phyloP scores from a whole-genome alignment of 1,140 invertebrate genomes.

The Drosophila rufa region DNA sequence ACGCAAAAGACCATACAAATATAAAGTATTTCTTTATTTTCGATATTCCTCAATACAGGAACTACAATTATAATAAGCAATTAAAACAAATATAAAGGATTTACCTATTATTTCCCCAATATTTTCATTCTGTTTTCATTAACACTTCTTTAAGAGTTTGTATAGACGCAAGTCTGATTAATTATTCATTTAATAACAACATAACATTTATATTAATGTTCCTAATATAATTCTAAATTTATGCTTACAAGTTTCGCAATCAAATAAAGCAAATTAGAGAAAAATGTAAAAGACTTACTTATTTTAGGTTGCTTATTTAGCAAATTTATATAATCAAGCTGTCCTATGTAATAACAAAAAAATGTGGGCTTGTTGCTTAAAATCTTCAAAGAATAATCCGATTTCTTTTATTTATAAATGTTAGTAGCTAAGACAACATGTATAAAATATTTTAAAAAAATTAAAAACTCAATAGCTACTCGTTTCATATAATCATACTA shows the following conservation, averaged over 20 bases:
- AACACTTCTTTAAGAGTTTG: no score
- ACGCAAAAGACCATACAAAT: no score
- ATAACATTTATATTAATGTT: no score
- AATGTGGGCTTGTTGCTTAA: background rate
- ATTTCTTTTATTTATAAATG: background rate
- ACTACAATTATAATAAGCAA: no score
- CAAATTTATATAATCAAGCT: background rate
- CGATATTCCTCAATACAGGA: no score
- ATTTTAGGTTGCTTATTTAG: background rate
- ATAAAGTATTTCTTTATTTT: no score
- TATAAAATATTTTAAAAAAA: background rate
- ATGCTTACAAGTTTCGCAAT: no score
- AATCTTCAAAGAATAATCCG: background rate
- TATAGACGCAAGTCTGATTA: background rate
- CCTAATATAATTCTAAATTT: no score
- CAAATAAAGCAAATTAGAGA: no score
- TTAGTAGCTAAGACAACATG: background rate
- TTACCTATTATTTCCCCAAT: no score
- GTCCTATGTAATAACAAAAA: background rate
- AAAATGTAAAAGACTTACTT: background rate
- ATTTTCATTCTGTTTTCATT: no score
- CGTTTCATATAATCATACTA: background rate
- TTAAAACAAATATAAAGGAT: no score
- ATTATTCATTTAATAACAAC: background rate
- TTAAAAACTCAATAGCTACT: background rate